Conservation (phyloP, 2,797 vertebrate species). For the Luscinia megarhynchos region DNA sequence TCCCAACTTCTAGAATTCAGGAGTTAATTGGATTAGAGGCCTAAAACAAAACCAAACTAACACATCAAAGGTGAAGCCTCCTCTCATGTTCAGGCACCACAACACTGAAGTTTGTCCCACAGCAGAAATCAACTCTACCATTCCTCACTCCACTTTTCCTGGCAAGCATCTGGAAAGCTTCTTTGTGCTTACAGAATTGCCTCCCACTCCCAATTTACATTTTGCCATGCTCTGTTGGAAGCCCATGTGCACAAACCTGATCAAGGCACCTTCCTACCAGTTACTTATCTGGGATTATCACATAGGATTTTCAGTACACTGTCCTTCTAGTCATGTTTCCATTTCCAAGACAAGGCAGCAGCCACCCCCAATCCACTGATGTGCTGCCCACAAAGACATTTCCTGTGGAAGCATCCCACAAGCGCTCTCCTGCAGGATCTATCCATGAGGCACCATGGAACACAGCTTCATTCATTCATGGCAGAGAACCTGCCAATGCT, state of each 20-base stretch:
- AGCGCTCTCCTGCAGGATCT: background rate
- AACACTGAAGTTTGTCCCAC: background rate
- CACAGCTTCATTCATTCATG: background rate
- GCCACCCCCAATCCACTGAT: background rate
- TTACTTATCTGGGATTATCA: background rate
- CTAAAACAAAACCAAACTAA: background rate
- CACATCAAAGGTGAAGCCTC: background rate
- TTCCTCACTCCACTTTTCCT: background rate
- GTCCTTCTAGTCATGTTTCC: background rate
- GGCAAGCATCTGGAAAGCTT: background rate
- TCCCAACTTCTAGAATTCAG: background rate
- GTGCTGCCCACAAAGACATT: rapidly evolving
- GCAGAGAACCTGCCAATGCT: background rate
- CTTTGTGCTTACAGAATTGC: background rate
- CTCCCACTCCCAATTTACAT: background rate
- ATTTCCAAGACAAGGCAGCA: background rate
- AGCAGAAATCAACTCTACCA: background rate
- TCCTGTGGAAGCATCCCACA: background rate
- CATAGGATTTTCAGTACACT: background rate
- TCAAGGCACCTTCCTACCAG: background rate
- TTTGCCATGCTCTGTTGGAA: background rate
- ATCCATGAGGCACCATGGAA: background rate
- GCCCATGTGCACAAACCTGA: background rate
- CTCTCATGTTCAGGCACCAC: background rate
- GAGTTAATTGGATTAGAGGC: background rate